Evolutionary conservation across 2,113 vertebrate species (phyloP).

Genomic region (Athene noctua): DNA sequence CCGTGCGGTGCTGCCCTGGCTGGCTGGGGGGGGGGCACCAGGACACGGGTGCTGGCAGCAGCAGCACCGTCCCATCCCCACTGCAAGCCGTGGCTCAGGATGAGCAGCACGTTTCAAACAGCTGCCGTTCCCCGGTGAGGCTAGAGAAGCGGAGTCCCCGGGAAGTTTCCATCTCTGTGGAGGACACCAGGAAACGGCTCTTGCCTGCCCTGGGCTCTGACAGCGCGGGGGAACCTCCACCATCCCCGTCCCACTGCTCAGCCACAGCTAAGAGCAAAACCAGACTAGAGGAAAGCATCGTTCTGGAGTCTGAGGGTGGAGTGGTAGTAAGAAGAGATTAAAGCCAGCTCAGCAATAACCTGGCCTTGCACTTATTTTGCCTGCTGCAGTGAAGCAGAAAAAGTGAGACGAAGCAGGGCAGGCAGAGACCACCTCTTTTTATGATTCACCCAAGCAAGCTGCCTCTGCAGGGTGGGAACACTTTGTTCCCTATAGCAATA

Average conservation of each 20-base stretch:
- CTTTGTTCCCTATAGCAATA: not conserved
- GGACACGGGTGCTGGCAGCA: not conserved
- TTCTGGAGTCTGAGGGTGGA: not conserved
- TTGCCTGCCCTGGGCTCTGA: not conserved
- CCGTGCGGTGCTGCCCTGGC: fast-evolving
- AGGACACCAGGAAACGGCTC: fast-evolving
- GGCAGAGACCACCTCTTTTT: not conserved
- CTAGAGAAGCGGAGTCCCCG: not conserved
- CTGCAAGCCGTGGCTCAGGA: not conserved
- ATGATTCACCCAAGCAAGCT: not conserved
- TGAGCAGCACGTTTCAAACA: fast-evolving
- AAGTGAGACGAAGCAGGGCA: fast-evolving
- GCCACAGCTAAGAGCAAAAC: not conserved
- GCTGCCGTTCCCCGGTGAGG: not conserved
- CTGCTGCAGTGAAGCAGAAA: not conserved
- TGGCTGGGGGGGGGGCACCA: not conserved
- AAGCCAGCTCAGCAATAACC: not conserved
- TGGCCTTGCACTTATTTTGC: not conserved
- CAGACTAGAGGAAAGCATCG: fast-evolving
- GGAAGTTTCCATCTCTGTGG: not conserved
- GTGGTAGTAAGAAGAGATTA: not conserved
- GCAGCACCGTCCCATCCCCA: fast-evolving
- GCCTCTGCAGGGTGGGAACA: not conserved
- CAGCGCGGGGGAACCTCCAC: not conserved
- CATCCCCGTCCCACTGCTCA: not conserved